A percentile compares a stretch with the other conserved stretches of the same genome.
Evolutionary conservation across 2,888 invertebrate species (phyloP).

Genomic region (Amitus sp.): DNA sequence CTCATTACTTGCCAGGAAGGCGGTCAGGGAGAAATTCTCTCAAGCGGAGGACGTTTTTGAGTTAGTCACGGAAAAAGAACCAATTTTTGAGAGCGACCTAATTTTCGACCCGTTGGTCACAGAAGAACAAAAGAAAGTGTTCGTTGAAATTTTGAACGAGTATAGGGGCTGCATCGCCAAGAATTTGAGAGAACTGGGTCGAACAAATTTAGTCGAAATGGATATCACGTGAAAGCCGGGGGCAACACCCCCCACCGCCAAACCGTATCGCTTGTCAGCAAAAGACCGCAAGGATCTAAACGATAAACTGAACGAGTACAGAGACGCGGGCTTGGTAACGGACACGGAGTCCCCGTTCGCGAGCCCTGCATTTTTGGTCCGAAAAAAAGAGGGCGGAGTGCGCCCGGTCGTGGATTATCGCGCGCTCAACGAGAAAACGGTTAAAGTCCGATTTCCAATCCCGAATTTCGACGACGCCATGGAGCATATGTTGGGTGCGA

Average conservation of each 20-base stretch:
- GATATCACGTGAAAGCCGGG: no score
- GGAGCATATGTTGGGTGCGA: conserved; percentile 21
- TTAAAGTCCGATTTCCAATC: conserved; percentile 22
- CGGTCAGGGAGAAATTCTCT: no score
- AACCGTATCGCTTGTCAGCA: conserved; percentile 22
- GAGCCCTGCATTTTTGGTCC: conserved; percentile 40
- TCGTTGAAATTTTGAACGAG: conserved; percentile 17
- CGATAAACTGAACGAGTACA: conserved; percentile 13
- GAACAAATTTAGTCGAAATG: conserved; percentile 8
- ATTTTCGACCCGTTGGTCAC: background rate
- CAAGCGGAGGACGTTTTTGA: no score
- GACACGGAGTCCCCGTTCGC: conserved; percentile 31
- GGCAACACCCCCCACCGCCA: no score
- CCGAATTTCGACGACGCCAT: conserved; percentile 37
- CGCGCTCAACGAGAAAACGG: conserved; percentile 29
- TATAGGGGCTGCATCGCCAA: conserved; percentile 21
- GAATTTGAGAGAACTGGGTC: conserved; percentile 14
- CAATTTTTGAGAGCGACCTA: conserved; percentile 1
- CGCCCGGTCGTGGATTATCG: conserved; percentile 33
- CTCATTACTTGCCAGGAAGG: no score
- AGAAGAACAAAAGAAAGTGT: background rate
- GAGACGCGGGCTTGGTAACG: conserved; percentile 11
- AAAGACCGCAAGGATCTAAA: conserved; percentile 17
- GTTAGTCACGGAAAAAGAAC: conserved; percentile 13
- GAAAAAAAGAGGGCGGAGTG: conserved; percentile 29